These are phyloP conservation scores for Agapornis canus DNA, from an alignment of 2,797 vertebrate genomes.

Conservation along the genomic window DNA sequence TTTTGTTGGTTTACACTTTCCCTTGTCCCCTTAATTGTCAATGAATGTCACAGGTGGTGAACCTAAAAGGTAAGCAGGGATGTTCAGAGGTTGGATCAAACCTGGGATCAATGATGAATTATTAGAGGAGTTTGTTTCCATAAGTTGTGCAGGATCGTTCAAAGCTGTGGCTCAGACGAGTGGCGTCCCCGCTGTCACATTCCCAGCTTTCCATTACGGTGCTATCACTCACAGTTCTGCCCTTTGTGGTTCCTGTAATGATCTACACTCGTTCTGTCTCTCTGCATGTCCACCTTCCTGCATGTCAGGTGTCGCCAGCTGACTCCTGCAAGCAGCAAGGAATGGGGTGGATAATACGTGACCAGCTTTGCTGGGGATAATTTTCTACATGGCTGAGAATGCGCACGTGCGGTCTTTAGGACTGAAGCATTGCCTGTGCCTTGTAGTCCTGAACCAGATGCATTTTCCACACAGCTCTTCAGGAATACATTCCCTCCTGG, in stretches of 20 bases:
- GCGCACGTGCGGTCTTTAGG: accelerated
- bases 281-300: neutral
- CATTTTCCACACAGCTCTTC: accelerated
- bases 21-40: neutral
- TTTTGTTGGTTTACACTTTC: neutral
- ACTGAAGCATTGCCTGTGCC: neutral
- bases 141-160: neutral
- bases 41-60: neutral
- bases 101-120: neutral
- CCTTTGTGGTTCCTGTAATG: conserved; percentile 33
- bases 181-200: neutral
- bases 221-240: neutral
- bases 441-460: neutral
- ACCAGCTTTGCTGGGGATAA: neutral
- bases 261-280: neutral
- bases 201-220: neutral
- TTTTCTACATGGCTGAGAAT: conserved; percentile 36
- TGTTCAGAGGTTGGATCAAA: neutral
- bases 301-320: neutral
- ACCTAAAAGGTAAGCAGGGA: neutral
- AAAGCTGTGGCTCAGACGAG: neutral
- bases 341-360: neutral
- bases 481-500: neutral
- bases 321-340: neutral
- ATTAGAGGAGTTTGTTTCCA: neutral